Conservation (phyloP, 2,888 invertebrate species). For the Lordiphosa andalusiaca region DNA sequence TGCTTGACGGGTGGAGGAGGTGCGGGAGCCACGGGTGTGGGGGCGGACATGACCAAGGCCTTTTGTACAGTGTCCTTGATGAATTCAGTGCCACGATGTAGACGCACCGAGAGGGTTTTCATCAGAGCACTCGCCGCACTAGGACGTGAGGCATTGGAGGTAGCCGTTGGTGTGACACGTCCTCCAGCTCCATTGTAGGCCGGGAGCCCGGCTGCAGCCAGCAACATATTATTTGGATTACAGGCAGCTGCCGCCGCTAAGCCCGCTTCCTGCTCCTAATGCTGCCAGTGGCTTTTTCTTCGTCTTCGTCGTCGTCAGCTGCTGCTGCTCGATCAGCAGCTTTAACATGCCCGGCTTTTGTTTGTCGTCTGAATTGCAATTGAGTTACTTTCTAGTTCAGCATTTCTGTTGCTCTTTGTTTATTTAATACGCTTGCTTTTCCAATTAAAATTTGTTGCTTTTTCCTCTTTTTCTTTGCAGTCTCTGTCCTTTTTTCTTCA, state of each 20-base stretch:
- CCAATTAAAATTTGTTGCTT: no score
- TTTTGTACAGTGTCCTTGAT: conserved; percentile 78
- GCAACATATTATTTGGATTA: conserved; percentile 57
- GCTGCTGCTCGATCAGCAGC: conserved; percentile 37
- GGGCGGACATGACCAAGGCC: conserved; percentile 77
- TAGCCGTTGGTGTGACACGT: no score
- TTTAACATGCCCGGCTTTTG: conserved; percentile 57
- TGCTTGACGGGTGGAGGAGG: conserved; percentile 5
- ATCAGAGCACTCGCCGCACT: conserved; percentile 65
- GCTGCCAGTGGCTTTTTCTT: conserved; percentile 24
- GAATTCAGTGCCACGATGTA: conserved; percentile 77
- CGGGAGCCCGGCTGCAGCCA: conserved; percentile 61
- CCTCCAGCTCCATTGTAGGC: conserved; percentile 40
- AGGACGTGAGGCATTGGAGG: conserved; percentile 32
- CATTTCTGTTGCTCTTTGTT: conserved; percentile 18
- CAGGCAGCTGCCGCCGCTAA: conserved; percentile 13
- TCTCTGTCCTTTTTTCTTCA: conserved; percentile 5
- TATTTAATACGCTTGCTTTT: conserved; percentile 12
- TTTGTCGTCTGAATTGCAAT: conserved; percentile 1
- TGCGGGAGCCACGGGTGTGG: conserved; percentile 34
- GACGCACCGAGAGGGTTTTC: conserved; percentile 75
- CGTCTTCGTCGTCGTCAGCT: conserved; percentile 42
- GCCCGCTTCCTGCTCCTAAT: conserved; percentile 23
- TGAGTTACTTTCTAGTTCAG: conserved; percentile 12
- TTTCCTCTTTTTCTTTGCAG: background rate